Conservation (phyloP, 2,113 vertebrate genomes). For the Laticauda colubrina region DNA sequence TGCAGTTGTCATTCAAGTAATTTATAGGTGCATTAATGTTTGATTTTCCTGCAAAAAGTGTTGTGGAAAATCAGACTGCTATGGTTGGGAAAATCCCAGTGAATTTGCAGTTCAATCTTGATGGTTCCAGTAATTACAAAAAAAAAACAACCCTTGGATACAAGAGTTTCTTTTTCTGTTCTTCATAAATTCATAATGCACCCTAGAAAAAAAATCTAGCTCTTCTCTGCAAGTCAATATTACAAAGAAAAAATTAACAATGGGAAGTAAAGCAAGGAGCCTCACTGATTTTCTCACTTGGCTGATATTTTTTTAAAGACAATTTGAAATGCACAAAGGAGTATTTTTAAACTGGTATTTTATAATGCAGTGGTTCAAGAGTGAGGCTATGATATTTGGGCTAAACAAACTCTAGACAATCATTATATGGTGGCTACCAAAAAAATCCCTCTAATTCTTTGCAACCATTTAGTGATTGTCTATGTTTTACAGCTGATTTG, state of each 20-base stretch:
- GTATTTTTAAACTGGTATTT: constrained; percentile 29
- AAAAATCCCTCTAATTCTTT: neutral
- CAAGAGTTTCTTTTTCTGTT: neutral
- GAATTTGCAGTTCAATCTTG: neutral
- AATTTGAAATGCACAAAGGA: constrained; percentile 1
- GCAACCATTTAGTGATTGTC: neutral
- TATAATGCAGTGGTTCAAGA: neutral
- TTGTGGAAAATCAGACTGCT: neutral
- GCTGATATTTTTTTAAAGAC: neutral
- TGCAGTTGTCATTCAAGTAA: constrained; percentile 62
- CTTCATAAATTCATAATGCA: neutral
- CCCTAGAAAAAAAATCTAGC: neutral
- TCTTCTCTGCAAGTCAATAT: neutral
- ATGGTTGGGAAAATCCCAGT: neutral
- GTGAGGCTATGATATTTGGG: neutral
- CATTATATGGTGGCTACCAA: neutral
- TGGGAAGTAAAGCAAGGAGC: neutral
- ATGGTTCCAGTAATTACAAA: neutral
- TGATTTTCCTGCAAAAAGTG: neutral
- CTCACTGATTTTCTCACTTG: neutral
- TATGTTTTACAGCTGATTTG: neutral
- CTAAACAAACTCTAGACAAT: neutral
- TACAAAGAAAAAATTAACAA: neutral
- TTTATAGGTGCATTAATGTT: neutral
- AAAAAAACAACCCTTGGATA: neutral